Base-by-base conservation (phyloP, 2,113 vertebrate species). In the Myrmophylax atrothorax region DNA sequence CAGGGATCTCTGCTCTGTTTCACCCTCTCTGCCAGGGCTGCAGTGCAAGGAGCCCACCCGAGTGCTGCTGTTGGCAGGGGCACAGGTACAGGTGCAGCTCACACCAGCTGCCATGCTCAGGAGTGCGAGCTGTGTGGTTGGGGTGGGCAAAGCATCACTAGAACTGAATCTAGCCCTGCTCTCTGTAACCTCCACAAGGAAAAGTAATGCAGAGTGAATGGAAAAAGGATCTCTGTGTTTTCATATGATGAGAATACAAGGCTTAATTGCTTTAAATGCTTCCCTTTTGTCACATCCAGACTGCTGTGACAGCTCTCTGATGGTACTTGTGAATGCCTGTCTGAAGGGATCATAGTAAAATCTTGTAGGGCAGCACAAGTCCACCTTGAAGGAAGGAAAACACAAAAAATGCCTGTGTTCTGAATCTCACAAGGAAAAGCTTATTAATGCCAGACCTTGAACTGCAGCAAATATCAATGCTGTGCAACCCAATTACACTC, bases 401-500 rank as follows among this genome's bases (percentile, higher is more conserved):
- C 49, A 82, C 66, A 26, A 58, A 84, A 91, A 80, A 44, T 17
- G 22, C 25, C 44, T 66, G 25, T 87, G 40, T 92, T 87, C 66
- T 82, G 69, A 84, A 33, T 94, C 58, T 84, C 82, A 42, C 29
- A 64, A 87, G 78, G 59, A 90, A 91, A 83, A 86, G 40, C 88
- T 87, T 89, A 68, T 84, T 92, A 90, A 80, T 85, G 73, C 84
- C 84, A 91, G 58, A 85, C 68, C 68, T 79, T 86, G 84, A 95
- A 90, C 87, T 86, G 80, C 72, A 91, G 82, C 73, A 94, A 92
- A 53, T 90, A 93, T 58, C 76, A 84, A 2, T 92, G 76, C 72
- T 94, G 76, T 91, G 86, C 40, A 96, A 78, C 72, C 68, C 90
- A 94, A 77, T 89, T 94, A 90, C 59, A 77, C n/a, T 86, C 91